These are phyloP conservation scores for Hesperophylax magnus DNA, from an alignment of 1,140 invertebrate genomes.

Conservation along the genomic window DNA sequence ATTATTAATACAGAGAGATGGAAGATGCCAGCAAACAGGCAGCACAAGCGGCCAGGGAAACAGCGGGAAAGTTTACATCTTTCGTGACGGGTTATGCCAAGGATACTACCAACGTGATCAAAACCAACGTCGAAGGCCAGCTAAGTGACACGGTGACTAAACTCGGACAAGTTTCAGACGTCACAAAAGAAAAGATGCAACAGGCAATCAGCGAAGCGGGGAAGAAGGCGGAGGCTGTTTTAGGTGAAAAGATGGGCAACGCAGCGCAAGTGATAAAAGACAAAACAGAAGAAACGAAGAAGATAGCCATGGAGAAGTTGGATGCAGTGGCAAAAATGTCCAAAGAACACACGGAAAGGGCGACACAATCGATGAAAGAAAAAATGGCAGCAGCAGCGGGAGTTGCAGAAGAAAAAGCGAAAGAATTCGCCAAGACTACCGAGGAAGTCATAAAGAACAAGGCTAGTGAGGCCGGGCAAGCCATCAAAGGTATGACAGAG, in stretches of 20 bases:
- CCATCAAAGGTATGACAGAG: slow-evolving; percentile 36
- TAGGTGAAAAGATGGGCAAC: neutral
- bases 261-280: slow-evolving; percentile 37
- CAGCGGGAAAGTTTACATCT: slow-evolving; percentile 18
- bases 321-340: slow-evolving; percentile 9
- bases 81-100: neutral
- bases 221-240: neutral
- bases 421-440: slow-evolving; percentile 23
- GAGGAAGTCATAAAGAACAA: slow-evolving; percentile 16
- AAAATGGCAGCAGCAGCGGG: slow-evolving; percentile 6
- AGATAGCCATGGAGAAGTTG: slow-evolving; percentile 34
- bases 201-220: neutral
- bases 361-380: slow-evolving; percentile 4
- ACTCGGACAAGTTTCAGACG: slow-evolving; percentile 4
- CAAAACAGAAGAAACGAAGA: slow-evolving; percentile 27
- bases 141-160: neutral
- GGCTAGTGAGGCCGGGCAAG: slow-evolving; percentile 1
- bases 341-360: slow-evolving; percentile 41
- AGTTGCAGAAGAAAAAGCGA: slow-evolving; percentile 36
- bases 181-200: slow-evolving; percentile 15
- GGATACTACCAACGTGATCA: neutral
- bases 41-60: slow-evolving; percentile 17
- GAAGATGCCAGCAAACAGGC: slow-evolving; percentile 23
- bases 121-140: slow-evolving; percentile 17
- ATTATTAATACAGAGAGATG: neutral